Evolutionary conservation across 2,113 vertebrate genomes (phyloP).

Genomic region (Syrmaticus mikado): DNA sequence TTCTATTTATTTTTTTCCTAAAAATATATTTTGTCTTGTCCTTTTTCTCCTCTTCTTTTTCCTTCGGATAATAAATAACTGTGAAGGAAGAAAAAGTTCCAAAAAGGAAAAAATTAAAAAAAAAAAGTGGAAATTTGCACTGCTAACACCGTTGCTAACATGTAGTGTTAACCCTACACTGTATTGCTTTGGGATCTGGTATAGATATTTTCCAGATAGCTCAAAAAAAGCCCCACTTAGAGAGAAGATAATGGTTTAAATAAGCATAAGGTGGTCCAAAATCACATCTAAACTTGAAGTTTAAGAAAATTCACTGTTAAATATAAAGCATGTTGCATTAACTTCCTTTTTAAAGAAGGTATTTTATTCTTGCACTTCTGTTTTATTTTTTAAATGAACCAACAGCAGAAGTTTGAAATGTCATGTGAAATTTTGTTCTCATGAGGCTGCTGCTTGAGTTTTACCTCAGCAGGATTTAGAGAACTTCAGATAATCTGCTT

Average conservation of each 20-base stretch:
- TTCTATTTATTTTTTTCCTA: not conserved
- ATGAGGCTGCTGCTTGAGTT: not conserved
- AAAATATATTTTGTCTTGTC: not conserved
- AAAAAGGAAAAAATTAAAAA: not conserved
- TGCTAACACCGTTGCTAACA: not conserved
- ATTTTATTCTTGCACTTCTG: conserved; percentile 20
- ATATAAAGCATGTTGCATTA: not conserved
- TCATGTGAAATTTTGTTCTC: not conserved
- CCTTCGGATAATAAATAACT: not conserved
- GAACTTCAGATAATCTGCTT: not conserved
- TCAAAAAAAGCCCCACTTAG: not conserved
- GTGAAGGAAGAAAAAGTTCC: not conserved
- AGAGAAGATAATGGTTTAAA: not conserved
- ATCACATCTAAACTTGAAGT: not conserved
- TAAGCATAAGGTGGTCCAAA: not conserved
- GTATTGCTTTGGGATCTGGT: not conserved
- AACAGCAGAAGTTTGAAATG: conserved; percentile 45
- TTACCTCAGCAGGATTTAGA: conserved; percentile 3
- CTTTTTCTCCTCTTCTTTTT: not conserved
- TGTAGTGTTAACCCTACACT: not conserved
- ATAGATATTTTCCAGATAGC: not conserved
- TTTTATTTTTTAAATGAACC: conserved; percentile 4
- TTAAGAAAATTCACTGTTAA: not conserved
- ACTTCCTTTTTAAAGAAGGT: not conserved
- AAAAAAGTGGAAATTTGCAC: not conserved